Percentiles rank a stretch among this genome's conserved stretches.
Conservation (phyloP, 2,797 vertebrate species). For the Anguilla pacifica region DNA sequence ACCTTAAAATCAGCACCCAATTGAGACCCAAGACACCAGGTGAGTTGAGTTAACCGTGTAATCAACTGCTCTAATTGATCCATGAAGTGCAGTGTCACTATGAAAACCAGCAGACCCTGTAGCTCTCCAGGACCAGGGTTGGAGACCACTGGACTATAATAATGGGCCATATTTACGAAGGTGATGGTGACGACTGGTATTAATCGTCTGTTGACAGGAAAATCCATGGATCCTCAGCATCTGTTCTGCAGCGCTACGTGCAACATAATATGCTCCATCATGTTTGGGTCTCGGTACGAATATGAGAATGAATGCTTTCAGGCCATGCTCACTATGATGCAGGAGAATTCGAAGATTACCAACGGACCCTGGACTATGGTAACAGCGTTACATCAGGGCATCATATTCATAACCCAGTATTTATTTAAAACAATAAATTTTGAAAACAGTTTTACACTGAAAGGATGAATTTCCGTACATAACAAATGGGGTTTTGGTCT, state of each 20-base stretch:
- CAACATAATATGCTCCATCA: slow-evolving; percentile 29
- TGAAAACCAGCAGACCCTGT: too few species aligned
- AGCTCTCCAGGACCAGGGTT: too few species aligned
- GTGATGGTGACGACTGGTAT: background rate
- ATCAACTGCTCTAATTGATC: too few species aligned
- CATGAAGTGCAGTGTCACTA: too few species aligned
- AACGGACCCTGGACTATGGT: slow-evolving; percentile 41
- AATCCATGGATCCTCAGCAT: slow-evolving; percentile 22
- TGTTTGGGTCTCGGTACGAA: slow-evolving; percentile 30
- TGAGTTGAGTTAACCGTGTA: too few species aligned
- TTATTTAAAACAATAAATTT: background rate
- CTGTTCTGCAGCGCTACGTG: slow-evolving; percentile 26
- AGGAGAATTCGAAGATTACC: slow-evolving; percentile 22
- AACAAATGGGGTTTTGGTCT: background rate
- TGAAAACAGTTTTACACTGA: background rate
- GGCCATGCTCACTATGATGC: slow-evolving; percentile 22
- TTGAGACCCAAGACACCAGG: too few species aligned
- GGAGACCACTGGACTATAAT: too few species aligned
- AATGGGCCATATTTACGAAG: background rate
- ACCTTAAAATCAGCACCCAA: too few species aligned
- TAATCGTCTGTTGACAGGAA: slow-evolving; percentile 28
- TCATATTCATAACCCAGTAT: background rate
- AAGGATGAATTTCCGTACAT: background rate
- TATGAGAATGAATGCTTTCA: slow-evolving; percentile 23
- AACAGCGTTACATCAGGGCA: background rate